Conservation (phyloP, 1,140 invertebrate genomes). For the Ceratosolen fusciceps region DNA sequence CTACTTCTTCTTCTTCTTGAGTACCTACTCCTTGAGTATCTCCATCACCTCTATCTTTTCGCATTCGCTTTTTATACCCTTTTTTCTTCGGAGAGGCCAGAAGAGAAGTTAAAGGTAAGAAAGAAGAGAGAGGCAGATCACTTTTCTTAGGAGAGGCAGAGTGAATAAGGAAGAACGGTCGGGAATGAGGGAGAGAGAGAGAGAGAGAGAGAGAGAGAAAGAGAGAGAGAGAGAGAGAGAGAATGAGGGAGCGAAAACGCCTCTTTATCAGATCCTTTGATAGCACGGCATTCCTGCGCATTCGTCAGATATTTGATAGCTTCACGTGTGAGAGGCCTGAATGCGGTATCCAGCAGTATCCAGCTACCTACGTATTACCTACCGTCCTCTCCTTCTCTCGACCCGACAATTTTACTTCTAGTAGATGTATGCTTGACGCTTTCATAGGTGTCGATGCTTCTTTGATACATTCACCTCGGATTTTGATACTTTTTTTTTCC, state of each 20-base stretch:
- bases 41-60: constrained; percentile 41
- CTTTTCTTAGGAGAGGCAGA: constrained; percentile 24
- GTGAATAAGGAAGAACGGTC: not conserved
- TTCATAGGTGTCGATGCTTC: constrained; percentile 28
- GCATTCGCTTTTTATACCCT: not conserved
- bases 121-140: constrained; percentile 48
- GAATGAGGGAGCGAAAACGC: constrained; percentile 7
- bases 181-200: not conserved
- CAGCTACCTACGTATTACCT: constrained; percentile 2
- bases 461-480: constrained; percentile 18
- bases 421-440: not conserved
- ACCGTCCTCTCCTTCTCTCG: not conserved
- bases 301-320: constrained; percentile 72
- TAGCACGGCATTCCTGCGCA: constrained; percentile 69
- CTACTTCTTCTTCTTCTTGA: not conserved
- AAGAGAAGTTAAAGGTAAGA: constrained; percentile 45
- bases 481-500: constrained; percentile 25
- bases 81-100: not conserved
- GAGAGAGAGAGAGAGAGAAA: not conserved
- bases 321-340: constrained; percentile 65
- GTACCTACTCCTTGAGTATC: not conserved
- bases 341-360: constrained; percentile 56
- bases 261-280: constrained; percentile 57
- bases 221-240: not conserved
- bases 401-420: constrained; percentile 22